These are phyloP conservation scores for Frankliniella intonsa DNA, from an alignment of 2,888 invertebrate species.

Conservation along the genomic window DNA sequence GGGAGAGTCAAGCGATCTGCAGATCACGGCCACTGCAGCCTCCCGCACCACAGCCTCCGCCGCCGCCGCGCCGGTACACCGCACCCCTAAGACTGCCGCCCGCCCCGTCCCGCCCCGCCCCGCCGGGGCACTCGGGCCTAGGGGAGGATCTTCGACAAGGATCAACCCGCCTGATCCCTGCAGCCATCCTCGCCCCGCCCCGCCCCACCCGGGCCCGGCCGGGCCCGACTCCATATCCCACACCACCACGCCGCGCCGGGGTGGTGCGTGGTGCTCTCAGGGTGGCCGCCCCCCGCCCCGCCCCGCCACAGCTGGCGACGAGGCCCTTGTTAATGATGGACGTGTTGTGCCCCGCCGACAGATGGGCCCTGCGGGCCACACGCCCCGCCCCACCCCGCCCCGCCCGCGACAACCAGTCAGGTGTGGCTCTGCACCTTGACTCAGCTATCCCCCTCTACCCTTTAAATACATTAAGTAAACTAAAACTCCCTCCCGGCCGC, in stretches of 20 bases:
- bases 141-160: neutral
- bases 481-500: neutral
- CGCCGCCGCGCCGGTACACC: too few relatives aligned
- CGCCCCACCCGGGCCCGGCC: neutral
- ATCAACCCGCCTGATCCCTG: too few relatives aligned
- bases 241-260: neutral
- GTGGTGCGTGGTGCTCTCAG: neutral
- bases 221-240: neutral
- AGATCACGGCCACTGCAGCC: neutral
- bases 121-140: neutral
- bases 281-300: neutral
- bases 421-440: neutral
- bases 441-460: neutral
- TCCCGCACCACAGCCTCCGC: neutral
- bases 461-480: too few relatives aligned
- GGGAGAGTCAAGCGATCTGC: too few relatives aligned
- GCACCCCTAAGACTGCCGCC: neutral
- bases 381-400: neutral
- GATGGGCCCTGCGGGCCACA: neutral
- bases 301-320: neutral
- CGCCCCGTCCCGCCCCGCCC: neutral
- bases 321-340: constrained; percentile 17
- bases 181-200: too few relatives aligned
- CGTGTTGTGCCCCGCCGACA: neutral
- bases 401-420: neutral